Evolutionary conservation across 2,888 invertebrate genomes (phyloP), one percentile per base, ranked within the genome.

Genomic region (Melinopterus prodromus): DNA sequence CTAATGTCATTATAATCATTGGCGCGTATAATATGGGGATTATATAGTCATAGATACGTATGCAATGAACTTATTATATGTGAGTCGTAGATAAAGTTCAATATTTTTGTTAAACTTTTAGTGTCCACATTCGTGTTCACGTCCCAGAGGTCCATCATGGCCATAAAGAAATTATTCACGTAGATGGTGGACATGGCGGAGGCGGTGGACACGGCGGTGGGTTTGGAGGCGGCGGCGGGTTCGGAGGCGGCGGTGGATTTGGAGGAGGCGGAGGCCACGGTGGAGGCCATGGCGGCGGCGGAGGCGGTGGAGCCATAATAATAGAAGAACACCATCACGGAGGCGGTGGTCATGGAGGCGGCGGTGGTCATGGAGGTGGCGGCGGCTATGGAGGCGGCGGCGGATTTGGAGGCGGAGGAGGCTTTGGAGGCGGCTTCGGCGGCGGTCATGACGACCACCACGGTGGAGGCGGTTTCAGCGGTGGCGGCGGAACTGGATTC

Each of bases 101-200:
- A 9, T 53, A 53, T 53, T 53, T 12, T 82, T 85, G 87, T 87
- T 86, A 80, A 26, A 26, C 80, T 91, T 90, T 16, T 89, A 92
- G 92, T 86, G 91, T 92, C 78, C 92, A 92, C 85, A 92, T 92
- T 84, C 90, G 91, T 82, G 90, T 92, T 36, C 92, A 92, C 84
- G 88, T 92, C 86, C 91, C 92, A 83, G 91, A 91, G 84, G 85
- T 89, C 79, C 90, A 90, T 83, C 90, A 69, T 6, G 80, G 91
- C 85, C 89, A 90, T 75, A 86, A 87, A 82, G 86, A 87, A 84
- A 84, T 87, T 71, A 87, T 91, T 88, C 90, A 82, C 88, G 89
- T 15, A 6, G 82, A 80, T 26, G 76, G 77, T 76, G 79, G 81
- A 70, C 75, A 79, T 15, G 80, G 77, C 9, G 81, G 81, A 7